These are phyloP conservation scores for Peromyscus polionotus DNA, from an alignment of 2,113 vertebrate species.

Conservation along the genomic window DNA sequence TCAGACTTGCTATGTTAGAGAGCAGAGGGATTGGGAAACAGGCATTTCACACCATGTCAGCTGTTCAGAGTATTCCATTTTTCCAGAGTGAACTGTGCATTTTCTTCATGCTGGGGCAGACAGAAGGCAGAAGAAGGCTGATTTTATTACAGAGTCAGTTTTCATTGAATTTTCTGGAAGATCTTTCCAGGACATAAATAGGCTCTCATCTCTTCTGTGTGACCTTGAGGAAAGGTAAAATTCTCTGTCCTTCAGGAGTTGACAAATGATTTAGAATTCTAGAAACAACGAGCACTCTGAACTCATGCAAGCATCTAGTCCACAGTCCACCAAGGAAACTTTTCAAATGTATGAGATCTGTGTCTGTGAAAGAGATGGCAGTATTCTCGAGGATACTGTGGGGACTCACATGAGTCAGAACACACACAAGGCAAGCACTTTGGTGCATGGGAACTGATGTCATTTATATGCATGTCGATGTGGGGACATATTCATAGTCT, in stretches of 20 bases:
- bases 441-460: fast-evolving
- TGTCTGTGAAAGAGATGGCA: background rate
- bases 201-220: background rate
- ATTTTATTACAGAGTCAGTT: background rate
- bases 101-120: background rate
- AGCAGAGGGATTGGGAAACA: background rate
- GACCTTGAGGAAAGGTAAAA: background rate
- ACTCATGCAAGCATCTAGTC: background rate
- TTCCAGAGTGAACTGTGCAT: background rate
- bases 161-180: background rate
- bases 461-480: no score
- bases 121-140: background rate
- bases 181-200: background rate
- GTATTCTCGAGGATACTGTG: background rate
- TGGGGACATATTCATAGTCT: no score
- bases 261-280: background rate
- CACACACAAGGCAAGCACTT: background rate
- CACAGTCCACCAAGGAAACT: background rate
- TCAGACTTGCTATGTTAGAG: background rate
- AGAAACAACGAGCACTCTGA: background rate
- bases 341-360: background rate
- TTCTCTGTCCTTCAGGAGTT: background rate
- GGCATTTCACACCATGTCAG: background rate
- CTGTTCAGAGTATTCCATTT: fast-evolving
- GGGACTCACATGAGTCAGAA: background rate